These are phyloP conservation scores for Lasioglossum vierecki DNA, from an alignment of 2,888 invertebrate genomes.

Conservation along the genomic window DNA sequence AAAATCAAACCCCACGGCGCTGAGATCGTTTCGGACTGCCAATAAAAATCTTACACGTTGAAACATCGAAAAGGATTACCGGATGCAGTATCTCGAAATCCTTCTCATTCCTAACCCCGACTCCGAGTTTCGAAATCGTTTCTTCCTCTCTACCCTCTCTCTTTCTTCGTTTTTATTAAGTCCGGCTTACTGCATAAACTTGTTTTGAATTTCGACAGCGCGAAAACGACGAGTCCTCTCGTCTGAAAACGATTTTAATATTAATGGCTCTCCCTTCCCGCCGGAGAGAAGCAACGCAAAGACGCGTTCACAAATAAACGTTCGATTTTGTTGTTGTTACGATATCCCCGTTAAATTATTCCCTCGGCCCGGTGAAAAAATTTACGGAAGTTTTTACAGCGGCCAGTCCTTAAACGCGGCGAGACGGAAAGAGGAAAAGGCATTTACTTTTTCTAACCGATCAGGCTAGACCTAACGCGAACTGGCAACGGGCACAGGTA, in stretches of 20 bases:
- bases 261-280: background rate
- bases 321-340: background rate
- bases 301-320: background rate
- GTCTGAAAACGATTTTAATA: background rate
- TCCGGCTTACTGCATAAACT: background rate
- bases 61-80: background rate
- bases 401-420: background rate
- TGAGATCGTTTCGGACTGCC: background rate
- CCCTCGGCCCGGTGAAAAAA: background rate
- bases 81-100: background rate
- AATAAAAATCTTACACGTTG: slow-evolving; percentile 1
- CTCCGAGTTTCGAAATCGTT: background rate
- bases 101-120: background rate
- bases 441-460: slow-evolving; percentile 60
- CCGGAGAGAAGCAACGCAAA: background rate
- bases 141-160: background rate
- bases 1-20: background rate
- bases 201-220: background rate
- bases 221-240: background rate
- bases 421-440: background rate
- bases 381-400: slow-evolving; percentile 3
- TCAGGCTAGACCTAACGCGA: slow-evolving; percentile 64
- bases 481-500: slow-evolving; percentile 70
- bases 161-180: background rate
- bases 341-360: background rate